These are phyloP conservation scores for Sinosuthora webbiana DNA, from an alignment of 2,113 vertebrate species.

Conservation along the genomic window DNA sequence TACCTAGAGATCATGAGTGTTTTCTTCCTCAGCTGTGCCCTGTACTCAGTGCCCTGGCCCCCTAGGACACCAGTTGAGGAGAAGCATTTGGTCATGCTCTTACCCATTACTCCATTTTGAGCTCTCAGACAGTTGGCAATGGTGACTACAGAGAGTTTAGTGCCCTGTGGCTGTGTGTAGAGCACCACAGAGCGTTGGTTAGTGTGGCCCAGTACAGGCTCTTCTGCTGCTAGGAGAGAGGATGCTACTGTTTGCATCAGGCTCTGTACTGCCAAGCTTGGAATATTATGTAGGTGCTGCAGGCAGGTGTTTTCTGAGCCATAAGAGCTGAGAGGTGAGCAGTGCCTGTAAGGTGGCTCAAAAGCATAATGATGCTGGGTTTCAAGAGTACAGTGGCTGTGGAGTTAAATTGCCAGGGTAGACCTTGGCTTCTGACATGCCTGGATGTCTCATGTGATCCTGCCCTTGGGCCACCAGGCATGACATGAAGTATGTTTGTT, in stretches of 20 bases:
- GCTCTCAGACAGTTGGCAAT: background rate
- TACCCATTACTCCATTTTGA: background rate
- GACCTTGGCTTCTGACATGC: background rate
- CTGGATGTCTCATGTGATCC: background rate
- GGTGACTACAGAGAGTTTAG: background rate
- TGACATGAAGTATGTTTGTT: background rate
- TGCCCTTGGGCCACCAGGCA: background rate
- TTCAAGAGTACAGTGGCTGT: background rate
- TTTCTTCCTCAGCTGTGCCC: background rate
- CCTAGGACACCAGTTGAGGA: background rate
- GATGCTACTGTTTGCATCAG: background rate
- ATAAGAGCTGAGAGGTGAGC: background rate
- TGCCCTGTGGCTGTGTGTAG: background rate
- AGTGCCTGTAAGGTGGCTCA: background rate
- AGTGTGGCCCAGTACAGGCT: background rate
- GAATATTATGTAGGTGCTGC: background rate
- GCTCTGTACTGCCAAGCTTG: background rate
- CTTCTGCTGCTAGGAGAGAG: background rate
- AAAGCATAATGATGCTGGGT: background rate
- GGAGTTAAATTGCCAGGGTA: background rate
- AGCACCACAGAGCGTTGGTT: background rate
- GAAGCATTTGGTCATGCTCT: background rate
- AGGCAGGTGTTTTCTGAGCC: background rate
- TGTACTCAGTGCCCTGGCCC: background rate
- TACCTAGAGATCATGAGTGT: background rate